Evolutionary conservation across 2,888 invertebrate genomes (phyloP).

Genomic region (Nomada flava): DNA sequence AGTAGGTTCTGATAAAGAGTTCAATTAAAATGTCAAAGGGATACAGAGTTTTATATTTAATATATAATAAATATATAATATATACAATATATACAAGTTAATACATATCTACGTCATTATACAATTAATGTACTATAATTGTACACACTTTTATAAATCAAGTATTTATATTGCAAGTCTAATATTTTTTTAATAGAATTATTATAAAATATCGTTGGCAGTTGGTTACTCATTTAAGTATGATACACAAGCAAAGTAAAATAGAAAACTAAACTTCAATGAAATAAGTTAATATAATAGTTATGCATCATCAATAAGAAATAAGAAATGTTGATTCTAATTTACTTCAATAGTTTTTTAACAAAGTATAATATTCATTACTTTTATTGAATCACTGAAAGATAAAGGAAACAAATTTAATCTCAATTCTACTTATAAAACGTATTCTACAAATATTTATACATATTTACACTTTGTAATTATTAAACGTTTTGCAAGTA

Average conservation of each 20-base stretch:
- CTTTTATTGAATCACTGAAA: not conserved
- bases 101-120: not conserved
- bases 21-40: constrained; percentile 7
- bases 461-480: constrained; percentile 44
- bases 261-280: constrained; percentile 1
- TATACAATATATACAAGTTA: constrained; percentile 70
- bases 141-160: constrained; percentile 8
- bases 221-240: constrained; percentile 10
- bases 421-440: constrained; percentile 25
- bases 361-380: constrained; percentile 1
- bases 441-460: constrained; percentile 32
- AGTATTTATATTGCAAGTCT: not conserved
- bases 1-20: constrained; percentile 14
- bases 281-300: not conserved
- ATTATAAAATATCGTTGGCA: constrained; percentile 35
- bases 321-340: not conserved
- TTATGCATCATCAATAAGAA: not conserved
- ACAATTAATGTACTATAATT: constrained; percentile 4
- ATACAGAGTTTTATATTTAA: constrained; percentile 30
- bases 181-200: constrained; percentile 10
- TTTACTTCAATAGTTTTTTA: constrained; percentile 11
- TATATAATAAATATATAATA: constrained; percentile 63
- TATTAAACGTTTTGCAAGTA: constrained; percentile 32
- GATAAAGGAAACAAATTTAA: constrained; percentile 13
- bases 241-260: not conserved